Base-by-base conservation (phyloP, 1,140 invertebrate species). In the Drosophila ohnishii region DNA sequence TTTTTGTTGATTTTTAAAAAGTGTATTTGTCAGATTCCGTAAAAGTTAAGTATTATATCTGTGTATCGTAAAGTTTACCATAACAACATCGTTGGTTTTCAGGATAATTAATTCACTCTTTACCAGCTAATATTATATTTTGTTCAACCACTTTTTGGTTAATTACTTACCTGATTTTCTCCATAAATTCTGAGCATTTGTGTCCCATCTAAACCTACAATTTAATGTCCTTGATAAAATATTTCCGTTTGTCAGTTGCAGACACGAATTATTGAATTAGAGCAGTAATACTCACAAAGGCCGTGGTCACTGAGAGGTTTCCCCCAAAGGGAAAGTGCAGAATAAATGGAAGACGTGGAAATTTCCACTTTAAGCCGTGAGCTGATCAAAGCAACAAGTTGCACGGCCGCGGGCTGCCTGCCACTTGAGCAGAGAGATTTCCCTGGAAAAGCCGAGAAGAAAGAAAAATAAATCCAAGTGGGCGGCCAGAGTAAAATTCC, bases 381-480 rank as follows among this genome's bases (percentile, higher is more conserved):
- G 66, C 66, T 72, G 69, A 72, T 72, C 69, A 72, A 72, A 72
- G 69, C 69, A 72, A 72, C 69, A 72, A 72, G 69, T 71, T 58
- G 35, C 65, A 59, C 2, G 37, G 35, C 42, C 35, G 30, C 53
- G 4, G 69, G 69, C 35, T 3, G 37, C 30, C 34, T 71, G 69
- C 65, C 66, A 72, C 69, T 72, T 71, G 66, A 32, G 42, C 51
- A 72, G 22, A 48, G 37, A 25, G 30, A 71, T 42, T 71, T 72
- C 69, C 44, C 35, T 37, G 44, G 44, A 71, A 69, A 69, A 55
- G 35, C 37, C 37, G 10, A 16, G 37, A 28, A 30, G 32, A 35
- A 71, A 59, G 37, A 32, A 50, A 62, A 55, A 66, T 35, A 66
- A 66, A 69, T 51, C 65, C 13, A 22, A 32, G 34, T 50, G 51